Conservation (phyloP, 2,113 vertebrate genomes). For the Trogon surrucura region DNA sequence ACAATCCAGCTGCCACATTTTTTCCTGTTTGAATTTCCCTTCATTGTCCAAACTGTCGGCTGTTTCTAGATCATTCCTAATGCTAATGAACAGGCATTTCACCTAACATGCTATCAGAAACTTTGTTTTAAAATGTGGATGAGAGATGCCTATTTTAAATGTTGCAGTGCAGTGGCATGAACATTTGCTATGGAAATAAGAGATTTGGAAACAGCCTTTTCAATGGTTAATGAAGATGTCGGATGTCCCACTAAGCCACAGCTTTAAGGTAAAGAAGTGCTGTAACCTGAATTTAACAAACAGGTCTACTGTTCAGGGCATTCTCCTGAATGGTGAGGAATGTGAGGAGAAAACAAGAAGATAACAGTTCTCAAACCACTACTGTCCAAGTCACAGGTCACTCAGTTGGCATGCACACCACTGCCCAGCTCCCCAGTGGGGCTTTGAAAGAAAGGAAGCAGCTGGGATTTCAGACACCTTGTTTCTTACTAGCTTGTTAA, state of each 20-base stretch:
- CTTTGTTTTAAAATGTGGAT: background rate
- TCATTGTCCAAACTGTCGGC: background rate
- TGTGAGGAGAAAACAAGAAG: fast-evolving
- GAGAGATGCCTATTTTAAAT: background rate
- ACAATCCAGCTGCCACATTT: background rate
- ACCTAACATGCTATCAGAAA: background rate
- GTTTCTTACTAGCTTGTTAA: background rate
- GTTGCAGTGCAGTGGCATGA: background rate
- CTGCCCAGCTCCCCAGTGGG: background rate
- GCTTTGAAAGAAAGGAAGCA: background rate
- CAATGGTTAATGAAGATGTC: background rate
- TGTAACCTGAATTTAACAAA: background rate
- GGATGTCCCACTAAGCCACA: background rate
- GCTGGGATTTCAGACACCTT: background rate
- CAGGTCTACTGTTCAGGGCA: background rate
- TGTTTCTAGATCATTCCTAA: background rate
- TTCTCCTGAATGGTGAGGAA: background rate
- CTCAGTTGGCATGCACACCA: background rate
- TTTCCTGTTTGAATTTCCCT: background rate
- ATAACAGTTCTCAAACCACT: background rate
- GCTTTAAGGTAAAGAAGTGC: background rate
- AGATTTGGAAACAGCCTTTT: background rate
- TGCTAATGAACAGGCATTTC: background rate
- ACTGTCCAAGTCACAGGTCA: fast-evolving
- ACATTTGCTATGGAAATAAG: background rate